phyloP scores from a whole-genome alignment of 2,888 invertebrate species.

The Podotricha telesiphe region DNA sequence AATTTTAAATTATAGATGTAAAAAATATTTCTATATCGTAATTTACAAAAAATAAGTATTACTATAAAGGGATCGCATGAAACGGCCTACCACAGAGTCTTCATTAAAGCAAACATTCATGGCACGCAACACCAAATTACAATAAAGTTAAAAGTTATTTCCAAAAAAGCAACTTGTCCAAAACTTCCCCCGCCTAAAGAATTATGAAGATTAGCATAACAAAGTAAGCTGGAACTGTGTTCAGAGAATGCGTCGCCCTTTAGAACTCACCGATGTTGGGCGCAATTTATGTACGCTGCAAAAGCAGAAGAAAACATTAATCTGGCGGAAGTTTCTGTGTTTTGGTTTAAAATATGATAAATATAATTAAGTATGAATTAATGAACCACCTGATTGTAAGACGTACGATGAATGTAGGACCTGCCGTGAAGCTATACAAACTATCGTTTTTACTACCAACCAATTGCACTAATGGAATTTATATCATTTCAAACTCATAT shows the following conservation, averaged over 20 bases:
- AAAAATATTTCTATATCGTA: not conserved
- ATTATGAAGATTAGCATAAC: conserved; percentile 83
- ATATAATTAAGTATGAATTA: conserved; percentile 13
- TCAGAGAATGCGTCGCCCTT: conserved; percentile 72
- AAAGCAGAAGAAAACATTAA: conserved; percentile 38
- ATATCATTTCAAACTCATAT: conserved; percentile 68
- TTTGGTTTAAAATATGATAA: conserved; percentile 28
- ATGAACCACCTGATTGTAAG: too few species aligned
- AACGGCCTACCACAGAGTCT: conserved; percentile 27
- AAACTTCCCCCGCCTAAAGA: conserved; percentile 77
- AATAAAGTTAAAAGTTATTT: conserved; percentile 78
- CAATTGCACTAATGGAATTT: conserved; percentile 80
- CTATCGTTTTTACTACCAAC: conserved; percentile 65
- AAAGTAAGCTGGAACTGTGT: conserved; percentile 78
- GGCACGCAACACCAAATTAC: conserved; percentile 69
- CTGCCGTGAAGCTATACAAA: conserved; percentile 47
- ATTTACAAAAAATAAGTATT: not conserved
- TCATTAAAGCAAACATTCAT: conserved; percentile 57
- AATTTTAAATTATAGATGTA: not conserved
- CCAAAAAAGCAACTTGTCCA: conserved; percentile 74
- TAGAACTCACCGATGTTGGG: conserved; percentile 63
- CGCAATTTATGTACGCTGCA: conserved; percentile 50
- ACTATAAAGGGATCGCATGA: not conserved
- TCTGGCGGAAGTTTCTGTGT: conserved; percentile 25
- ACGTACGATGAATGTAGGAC: conserved; percentile 32